Percentiles rank a stretch among this genome's conserved stretches.
phyloP scores from a whole-genome alignment of 1,140 invertebrate genomes.

The Mycetomoellerius zeteki region DNA sequence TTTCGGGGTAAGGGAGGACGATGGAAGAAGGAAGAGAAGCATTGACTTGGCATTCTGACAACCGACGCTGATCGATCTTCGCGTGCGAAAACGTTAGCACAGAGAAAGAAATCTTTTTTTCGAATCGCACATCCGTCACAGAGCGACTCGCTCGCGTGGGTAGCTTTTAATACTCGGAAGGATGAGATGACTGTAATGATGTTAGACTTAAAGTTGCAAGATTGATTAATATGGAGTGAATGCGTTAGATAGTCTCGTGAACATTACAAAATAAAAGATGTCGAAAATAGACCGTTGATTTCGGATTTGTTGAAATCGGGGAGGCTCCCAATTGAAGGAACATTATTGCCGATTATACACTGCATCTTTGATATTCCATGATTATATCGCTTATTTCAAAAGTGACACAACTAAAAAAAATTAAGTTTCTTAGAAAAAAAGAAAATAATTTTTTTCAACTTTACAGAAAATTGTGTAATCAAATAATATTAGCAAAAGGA shows the following conservation, averaged over 20 bases:
- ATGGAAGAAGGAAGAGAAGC: slow-evolving; percentile 4
- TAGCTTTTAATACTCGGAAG: slow-evolving; percentile 53
- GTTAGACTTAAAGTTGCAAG: slow-evolving; percentile 6
- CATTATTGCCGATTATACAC: background rate
- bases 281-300: background rate
- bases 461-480: too few species aligned
- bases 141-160: background rate
- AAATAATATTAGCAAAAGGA: too few species aligned
- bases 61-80: slow-evolving; percentile 64
- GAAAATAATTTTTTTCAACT: too few species aligned
- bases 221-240: slow-evolving; percentile 11
- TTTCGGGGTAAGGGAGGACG: background rate
- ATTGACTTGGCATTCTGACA: slow-evolving; percentile 50
- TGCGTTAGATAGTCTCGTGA: background rate
- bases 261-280: background rate
- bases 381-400: background rate
- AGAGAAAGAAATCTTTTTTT: slow-evolving; percentile 53
- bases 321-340: background rate
- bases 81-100: slow-evolving; percentile 29
- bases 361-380: background rate
- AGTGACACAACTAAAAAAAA: too few species aligned
- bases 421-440: too few species aligned
- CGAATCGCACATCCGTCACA: slow-evolving; percentile 55
- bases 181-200: slow-evolving; percentile 23
- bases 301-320: background rate